A percentile compares a stretch with the other conserved stretches of the same genome.
Evolutionary conservation across 2,888 invertebrate species (phyloP).

Genomic region (Silvanus unidentatus): DNA sequence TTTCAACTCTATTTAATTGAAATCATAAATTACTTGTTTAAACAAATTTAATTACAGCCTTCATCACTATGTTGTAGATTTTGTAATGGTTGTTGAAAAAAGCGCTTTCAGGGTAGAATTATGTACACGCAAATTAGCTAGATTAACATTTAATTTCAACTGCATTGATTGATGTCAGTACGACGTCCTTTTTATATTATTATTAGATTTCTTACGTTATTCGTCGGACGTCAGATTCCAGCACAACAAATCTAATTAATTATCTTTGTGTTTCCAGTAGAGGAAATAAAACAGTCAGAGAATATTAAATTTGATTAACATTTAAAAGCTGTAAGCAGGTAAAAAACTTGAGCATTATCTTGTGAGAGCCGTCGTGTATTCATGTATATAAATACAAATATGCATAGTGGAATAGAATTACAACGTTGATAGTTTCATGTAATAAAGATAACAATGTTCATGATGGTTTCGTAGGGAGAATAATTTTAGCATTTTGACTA

Average conservation of each 20-base stretch:
- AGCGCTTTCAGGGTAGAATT: not conserved
- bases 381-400: no score
- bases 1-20: conserved; percentile 15
- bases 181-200: no score
- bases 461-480: conserved; percentile 15
- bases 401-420: not conserved
- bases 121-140: not conserved
- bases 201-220: no score
- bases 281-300: no score
- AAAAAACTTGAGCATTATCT: no score
- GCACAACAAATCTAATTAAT: no score
- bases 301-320: no score
- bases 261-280: no score
- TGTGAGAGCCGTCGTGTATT: no score
- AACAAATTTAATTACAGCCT: conserved; percentile 18
- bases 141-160: not conserved
- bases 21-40: conserved; percentile 18
- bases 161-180: not conserved
- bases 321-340: no score
- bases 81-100: no score
- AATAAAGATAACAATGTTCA: conserved; percentile 20
- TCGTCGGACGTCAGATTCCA: no score
- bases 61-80: not conserved
- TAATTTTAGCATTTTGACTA: conserved; percentile 20
- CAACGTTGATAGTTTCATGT: conserved; percentile 7